Evolutionary conservation across 2,113 vertebrate species (phyloP), one percentile per base, ranked within the genome.

Genomic region (Astur gentilis): DNA sequence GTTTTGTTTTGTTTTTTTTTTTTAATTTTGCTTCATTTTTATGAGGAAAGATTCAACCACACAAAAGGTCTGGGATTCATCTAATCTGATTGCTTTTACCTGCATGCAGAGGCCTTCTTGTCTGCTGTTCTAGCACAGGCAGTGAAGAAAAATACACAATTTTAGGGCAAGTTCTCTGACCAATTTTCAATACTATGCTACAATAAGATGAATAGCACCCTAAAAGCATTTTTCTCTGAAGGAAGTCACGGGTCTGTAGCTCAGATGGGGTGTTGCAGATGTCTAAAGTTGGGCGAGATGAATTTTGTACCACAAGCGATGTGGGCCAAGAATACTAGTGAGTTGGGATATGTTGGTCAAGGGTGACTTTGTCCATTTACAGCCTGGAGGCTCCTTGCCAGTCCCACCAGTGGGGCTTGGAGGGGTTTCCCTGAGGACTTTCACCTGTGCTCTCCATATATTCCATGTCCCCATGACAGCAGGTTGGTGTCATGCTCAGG

Each of bases 391-490:
- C 31, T 66, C 64, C 34, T 62, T 40, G 16, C 62, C 45, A 45
- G 76, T n/a, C 47, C 45, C 38, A 32, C 42, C 26, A 49, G 38
- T 2, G 2, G 23, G 49, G 9, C 23, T 42, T 40, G 44, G 31
- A 58, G 19, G 14, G 16, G 6, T 42, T 13, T 82, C 38, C 55
- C 31, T 69, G 38, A 11, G 27, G 66, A 40, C 12, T 34, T 45
- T 31, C 40, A 34, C 6, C 22, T 19, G 5, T 5, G 10, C 2
- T 69, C 5, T 75, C 61, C 9, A 0, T 10, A 5, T 3, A 13
- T 29, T 25, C 27, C 29, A 0, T 2, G 13, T 52, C 47, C 50
- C 16, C 11, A 3, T 2, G 44, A 10, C n/a, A 38, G 17, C 0
- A 0, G 10, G 16, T 18, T 11, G 18, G 16, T 49, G 52, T 64